Conservation (phyloP, 2,888 invertebrate genomes). For the Tenodera sinensis region DNA sequence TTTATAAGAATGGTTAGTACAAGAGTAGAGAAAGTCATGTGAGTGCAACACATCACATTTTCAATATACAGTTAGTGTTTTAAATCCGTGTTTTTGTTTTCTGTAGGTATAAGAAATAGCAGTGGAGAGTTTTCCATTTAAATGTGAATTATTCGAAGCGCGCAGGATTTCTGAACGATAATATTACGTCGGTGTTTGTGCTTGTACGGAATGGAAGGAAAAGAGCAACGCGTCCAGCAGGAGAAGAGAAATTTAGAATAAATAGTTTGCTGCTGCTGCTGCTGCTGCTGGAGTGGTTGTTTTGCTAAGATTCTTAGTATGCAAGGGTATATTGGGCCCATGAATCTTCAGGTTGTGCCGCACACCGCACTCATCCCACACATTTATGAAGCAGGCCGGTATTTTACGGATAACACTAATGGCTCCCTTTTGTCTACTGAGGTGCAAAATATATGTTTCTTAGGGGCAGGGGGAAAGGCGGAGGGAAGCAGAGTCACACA, state of each 20-base stretch:
- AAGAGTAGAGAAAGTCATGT: no score
- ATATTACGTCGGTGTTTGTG: not conserved
- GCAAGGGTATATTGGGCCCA: slow-evolving; percentile 1
- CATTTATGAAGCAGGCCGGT: slow-evolving; percentile 13
- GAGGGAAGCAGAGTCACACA: not conserved
- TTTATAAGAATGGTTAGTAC: no score
- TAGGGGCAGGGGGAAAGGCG: not conserved
- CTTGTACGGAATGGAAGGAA: not conserved
- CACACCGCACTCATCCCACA: not conserved
- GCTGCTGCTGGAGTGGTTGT: not conserved
- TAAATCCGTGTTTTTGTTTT: no score
- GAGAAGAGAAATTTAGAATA: slow-evolving; percentile 1
- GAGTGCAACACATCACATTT: no score
- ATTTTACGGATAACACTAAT: slow-evolving; percentile 20
- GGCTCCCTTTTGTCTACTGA: slow-evolving; percentile 21
- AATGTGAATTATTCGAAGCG: not conserved
- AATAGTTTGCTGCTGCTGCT: no score
- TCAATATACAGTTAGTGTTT: no score
- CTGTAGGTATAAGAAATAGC: no score
- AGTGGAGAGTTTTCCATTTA: not conserved
- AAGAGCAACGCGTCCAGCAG: not conserved
- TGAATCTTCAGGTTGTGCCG: not conserved
- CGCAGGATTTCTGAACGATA: not conserved
- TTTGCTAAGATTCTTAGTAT: not conserved
- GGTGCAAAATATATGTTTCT: slow-evolving; percentile 12